These are phyloP conservation scores for Triplophysa dalaica DNA, from an alignment of 2,113 vertebrate species.

Conservation along the genomic window DNA sequence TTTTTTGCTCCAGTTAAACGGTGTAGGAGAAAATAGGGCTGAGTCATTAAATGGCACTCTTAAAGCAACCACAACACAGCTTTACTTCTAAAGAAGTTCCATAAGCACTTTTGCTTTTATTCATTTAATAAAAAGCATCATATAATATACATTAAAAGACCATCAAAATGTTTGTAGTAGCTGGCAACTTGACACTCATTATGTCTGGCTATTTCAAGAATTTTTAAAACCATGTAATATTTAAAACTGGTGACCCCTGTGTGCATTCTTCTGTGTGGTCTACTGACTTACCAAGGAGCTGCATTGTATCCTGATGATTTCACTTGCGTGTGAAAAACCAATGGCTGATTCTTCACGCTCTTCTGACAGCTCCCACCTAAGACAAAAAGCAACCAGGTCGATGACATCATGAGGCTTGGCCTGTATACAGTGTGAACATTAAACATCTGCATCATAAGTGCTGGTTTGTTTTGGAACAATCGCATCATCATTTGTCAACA, in stretches of 20 bases:
- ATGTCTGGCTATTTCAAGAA: neutral
- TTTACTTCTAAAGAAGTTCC: too few species aligned
- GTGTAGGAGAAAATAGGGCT: too few species aligned
- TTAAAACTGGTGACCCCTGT: neutral
- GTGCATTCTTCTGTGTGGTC: neutral
- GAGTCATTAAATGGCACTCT: too few species aligned
- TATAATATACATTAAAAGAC: too few species aligned
- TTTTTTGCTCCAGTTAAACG: too few species aligned
- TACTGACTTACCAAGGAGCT: constrained; percentile 73
- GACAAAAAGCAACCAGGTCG: neutral
- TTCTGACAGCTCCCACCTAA: constrained; percentile 48
- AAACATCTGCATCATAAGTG: neutral
- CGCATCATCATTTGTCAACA: neutral
- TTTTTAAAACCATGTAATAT: neutral
- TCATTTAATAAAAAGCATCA: too few species aligned
- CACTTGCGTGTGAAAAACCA: constrained; percentile 84
- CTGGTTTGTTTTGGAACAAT: neutral
- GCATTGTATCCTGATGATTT: constrained; percentile 84
- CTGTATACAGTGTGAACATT: neutral
- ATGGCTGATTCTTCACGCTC: constrained; percentile 71
- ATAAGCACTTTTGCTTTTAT: too few species aligned
- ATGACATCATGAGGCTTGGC: neutral
- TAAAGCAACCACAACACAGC: too few species aligned
- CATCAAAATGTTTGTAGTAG: neutral
- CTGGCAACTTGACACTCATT: neutral